Percentiles rank a stretch among this genome's conserved stretches.
phyloP scores from a whole-genome alignment of 2,888 invertebrate species.

The Seladonia tumulorum region DNA sequence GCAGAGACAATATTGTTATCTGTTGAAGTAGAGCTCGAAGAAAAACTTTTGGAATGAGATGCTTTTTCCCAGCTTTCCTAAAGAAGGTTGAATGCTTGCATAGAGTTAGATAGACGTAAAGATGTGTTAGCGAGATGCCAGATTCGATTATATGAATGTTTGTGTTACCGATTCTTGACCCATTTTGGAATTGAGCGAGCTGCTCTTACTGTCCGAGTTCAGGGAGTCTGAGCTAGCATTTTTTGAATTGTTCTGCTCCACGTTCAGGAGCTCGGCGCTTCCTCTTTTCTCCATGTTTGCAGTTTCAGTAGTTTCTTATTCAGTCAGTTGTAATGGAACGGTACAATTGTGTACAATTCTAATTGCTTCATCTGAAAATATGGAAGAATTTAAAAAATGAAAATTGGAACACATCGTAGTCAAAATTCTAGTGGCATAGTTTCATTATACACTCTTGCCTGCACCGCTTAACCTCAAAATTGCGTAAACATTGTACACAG shows the following conservation, averaged over 20 bases:
- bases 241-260: constrained; percentile 89
- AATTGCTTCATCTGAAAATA: constrained; percentile 24
- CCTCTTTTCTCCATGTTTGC: constrained; percentile 87
- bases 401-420: not conserved
- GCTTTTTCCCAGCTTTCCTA: constrained; percentile 87
- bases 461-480: constrained; percentile 26
- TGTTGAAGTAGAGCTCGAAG: constrained; percentile 88
- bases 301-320: constrained; percentile 38
- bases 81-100: constrained; percentile 51
- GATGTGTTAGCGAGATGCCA: not conserved
- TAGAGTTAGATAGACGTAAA: constrained; percentile 36
- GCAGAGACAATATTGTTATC: constrained; percentile 87
- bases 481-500: not conserved
- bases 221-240: constrained; percentile 93
- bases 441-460: not conserved
- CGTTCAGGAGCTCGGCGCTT: constrained; percentile 88
- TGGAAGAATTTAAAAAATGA: not conserved
- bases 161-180: constrained; percentile 91
- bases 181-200: constrained; percentile 93
- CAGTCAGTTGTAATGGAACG: constrained; percentile 47
- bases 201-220: constrained; percentile 94
- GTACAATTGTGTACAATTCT: constrained; percentile 46
- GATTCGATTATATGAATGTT: constrained; percentile 8
- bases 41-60: constrained; percentile 88
- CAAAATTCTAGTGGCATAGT: not conserved